phyloP scores from a whole-genome alignment of 2,113 vertebrate species.

The Corvus cornix region DNA sequence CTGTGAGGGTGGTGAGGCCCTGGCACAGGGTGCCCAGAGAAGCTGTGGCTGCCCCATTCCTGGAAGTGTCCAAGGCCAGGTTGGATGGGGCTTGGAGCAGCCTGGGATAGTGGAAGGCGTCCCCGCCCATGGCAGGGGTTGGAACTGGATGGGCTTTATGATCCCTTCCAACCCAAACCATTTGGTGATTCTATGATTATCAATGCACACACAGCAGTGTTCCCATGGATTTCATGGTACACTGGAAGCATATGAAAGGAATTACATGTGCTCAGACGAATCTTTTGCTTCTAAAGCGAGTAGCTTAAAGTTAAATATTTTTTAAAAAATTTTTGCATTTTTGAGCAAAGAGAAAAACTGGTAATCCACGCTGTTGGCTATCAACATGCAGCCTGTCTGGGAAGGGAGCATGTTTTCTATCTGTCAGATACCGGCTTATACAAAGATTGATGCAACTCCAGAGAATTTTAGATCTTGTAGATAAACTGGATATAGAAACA shows the following conservation, averaged over 20 bases:
- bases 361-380: background rate
- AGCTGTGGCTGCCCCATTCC: background rate
- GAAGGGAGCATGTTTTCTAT: background rate
- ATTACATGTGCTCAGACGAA: background rate
- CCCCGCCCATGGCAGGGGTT: background rate
- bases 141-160: background rate
- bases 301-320: background rate
- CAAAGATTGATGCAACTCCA: background rate
- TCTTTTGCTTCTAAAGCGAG: background rate
- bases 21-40: background rate
- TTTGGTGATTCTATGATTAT: background rate
- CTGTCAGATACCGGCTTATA: background rate
- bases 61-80: background rate
- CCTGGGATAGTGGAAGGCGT: background rate
- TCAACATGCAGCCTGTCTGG: accelerated
- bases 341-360: background rate
- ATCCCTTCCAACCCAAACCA: background rate
- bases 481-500: background rate
- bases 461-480: background rate
- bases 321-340: background rate
- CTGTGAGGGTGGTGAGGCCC: background rate
- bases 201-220: background rate
- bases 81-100: accelerated
- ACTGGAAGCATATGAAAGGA: background rate
- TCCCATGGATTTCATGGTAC: background rate